Percentiles rank a stretch among this genome's conserved stretches.
Conservation (phyloP, 2,113 vertebrate species). For the Varanus salvator region DNA sequence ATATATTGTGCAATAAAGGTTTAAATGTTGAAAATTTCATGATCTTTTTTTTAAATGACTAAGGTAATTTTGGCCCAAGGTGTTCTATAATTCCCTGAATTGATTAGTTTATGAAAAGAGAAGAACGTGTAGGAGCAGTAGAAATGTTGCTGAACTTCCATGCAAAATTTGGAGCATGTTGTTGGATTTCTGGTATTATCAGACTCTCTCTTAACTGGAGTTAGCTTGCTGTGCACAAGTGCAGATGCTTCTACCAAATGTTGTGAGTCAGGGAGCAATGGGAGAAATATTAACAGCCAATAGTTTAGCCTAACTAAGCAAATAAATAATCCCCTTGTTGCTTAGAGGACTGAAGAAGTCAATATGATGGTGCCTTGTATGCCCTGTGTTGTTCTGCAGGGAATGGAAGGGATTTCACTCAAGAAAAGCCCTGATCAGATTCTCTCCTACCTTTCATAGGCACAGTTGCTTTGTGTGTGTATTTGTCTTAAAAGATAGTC, state of each 20-base stretch:
- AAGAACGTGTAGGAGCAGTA: not conserved
- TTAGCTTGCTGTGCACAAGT: accelerated
- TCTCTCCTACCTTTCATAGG: not conserved
- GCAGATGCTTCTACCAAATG: accelerated
- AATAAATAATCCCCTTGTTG: not conserved
- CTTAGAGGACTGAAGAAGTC: not conserved
- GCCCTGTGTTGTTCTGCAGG: not conserved
- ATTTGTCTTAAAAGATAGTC: not conserved
- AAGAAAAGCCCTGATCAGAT: not conserved
- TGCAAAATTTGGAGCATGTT: not conserved
- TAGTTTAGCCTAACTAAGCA: not conserved
- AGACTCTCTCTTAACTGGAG: not conserved
- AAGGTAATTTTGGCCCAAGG: not conserved
- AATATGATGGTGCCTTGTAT: not conserved
- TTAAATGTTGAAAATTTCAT: constrained; percentile 8
- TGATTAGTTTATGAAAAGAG: not conserved
- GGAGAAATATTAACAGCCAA: not conserved
- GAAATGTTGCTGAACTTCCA: not conserved
- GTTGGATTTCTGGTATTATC: not conserved
- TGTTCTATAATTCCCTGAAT: not conserved
- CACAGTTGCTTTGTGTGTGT: too few relatives aligned
- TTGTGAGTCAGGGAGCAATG: accelerated
- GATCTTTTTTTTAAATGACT: not conserved
- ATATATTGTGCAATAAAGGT: constrained; percentile 33
- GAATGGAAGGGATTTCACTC: not conserved